Evolutionary conservation across 2,888 invertebrate genomes (phyloP), one percentile per base, ranked within the genome.

Genomic region (Beris morrisii): DNA sequence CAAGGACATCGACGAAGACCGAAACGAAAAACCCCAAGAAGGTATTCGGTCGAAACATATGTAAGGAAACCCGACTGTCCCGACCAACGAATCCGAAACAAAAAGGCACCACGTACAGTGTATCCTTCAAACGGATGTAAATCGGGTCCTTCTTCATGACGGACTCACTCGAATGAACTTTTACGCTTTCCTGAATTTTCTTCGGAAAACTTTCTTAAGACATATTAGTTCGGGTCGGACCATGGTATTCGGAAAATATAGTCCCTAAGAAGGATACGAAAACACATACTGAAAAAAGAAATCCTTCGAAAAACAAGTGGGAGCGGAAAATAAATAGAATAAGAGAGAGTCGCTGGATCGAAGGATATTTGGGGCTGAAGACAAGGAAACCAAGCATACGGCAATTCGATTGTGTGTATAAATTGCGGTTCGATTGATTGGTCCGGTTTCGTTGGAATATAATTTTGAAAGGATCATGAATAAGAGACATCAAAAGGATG

Each of bases 81-180:
- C 38, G 38, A 38, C 38, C 38, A 38, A 38, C 38, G 7, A 38
- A 38, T 38, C 38, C 9, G 9, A 38, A 9, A 38, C 38, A 38
- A 38, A 38, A 22, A 38, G 5, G 38, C 9, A 38, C 38, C 15
- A 46, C 58, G n/a, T 13, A 48, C 38, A 50, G 52, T 15, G 30
- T 52, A 52, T 61, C 61, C 22, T 38, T 61, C 50, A 56, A 38
- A 38, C 55, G 46, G 13, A 48, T 30, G 32, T 30, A 30, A 46
- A 31, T 45, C 53, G 46, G 48, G 30, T 48, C 53, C 31, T 59
- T 38, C 52, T 52, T 53, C 38, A 57, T 64, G 58, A 56, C 31
- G 66, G 71, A 69, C 69, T 68, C 71, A 71, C 69, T 69, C 67
- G 65, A 71, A 66, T 71, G 67, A 69, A 71, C 67, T 69, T 69